Conservation (phyloP, 2,113 vertebrate genomes). For the Chaetorhynchus papuensis region DNA sequence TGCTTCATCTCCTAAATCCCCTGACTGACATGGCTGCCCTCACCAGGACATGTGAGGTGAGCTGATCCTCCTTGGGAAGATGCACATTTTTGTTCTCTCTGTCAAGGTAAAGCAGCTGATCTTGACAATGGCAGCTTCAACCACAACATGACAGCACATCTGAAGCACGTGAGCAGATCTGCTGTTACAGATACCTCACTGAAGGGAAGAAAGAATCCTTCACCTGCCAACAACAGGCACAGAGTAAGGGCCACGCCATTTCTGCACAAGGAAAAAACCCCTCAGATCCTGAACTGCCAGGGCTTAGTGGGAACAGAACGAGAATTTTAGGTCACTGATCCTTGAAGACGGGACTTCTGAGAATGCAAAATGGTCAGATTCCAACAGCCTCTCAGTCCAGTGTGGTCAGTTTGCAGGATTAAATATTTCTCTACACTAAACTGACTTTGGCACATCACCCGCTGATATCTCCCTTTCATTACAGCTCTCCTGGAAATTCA, state of each 20-base stretch:
- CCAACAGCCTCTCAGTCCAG: neutral
- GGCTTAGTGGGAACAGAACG: neutral
- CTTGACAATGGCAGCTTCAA: neutral
- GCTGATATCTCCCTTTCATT: neutral
- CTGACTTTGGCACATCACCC: neutral
- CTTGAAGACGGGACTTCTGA: neutral
- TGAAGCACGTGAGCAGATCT: neutral
- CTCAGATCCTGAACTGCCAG: neutral
- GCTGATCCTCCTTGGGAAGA: neutral
- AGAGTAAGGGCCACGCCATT: rapidly evolving
- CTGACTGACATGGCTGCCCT: neutral
- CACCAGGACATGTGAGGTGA: neutral
- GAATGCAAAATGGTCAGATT: neutral
- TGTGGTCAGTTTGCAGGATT: neutral
- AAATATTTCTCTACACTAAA: neutral
- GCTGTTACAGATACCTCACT: neutral
- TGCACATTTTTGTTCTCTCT: neutral
- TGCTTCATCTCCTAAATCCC: neutral
- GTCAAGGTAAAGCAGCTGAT: neutral
- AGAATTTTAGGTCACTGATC: neutral
- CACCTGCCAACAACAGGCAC: neutral
- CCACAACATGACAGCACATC: neutral
- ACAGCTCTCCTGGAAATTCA: neutral
- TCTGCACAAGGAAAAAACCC: neutral
- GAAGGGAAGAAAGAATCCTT: neutral